Conservation (phyloP, 1,140 invertebrate species). For the Caerostris darwini region DNA sequence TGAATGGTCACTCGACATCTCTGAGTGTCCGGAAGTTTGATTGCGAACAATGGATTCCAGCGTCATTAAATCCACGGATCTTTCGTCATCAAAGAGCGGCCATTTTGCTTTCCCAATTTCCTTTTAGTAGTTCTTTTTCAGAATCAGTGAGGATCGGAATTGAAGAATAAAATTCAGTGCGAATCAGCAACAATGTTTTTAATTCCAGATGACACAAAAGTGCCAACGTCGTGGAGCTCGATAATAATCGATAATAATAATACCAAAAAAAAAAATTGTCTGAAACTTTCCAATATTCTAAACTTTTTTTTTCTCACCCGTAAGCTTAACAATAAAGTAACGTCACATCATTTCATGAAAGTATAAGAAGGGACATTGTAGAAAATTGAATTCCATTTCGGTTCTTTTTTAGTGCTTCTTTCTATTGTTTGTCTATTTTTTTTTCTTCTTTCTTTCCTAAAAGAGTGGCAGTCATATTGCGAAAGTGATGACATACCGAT, state of each 20-base stretch:
- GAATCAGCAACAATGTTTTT: background rate
- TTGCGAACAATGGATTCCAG: conserved; percentile 39
- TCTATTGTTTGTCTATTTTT: background rate
- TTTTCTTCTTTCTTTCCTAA: background rate
- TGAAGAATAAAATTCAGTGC: background rate
- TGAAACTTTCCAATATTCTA: no score
- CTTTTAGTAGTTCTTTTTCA: background rate
- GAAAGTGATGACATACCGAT: background rate
- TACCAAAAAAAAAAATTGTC: background rate
- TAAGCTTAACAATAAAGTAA: background rate
- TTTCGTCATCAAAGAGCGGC: background rate
- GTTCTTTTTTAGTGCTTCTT: background rate
- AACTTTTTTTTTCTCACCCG: no score
- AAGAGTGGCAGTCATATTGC: background rate
- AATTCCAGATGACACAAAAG: no score
- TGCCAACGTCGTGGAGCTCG: no score
- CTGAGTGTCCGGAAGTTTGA: conserved; percentile 44
- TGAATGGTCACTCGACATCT: conserved; percentile 34
- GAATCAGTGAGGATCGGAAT: background rate
- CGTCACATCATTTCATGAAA: background rate
- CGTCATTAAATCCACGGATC: conserved; percentile 30
- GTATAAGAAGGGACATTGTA: background rate
- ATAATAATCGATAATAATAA: no score
- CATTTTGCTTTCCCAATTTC: background rate
- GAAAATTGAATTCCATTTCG: background rate